Evolutionary conservation across 1,140 invertebrate species (phyloP).

Genomic region (Micrasema minimum): DNA sequence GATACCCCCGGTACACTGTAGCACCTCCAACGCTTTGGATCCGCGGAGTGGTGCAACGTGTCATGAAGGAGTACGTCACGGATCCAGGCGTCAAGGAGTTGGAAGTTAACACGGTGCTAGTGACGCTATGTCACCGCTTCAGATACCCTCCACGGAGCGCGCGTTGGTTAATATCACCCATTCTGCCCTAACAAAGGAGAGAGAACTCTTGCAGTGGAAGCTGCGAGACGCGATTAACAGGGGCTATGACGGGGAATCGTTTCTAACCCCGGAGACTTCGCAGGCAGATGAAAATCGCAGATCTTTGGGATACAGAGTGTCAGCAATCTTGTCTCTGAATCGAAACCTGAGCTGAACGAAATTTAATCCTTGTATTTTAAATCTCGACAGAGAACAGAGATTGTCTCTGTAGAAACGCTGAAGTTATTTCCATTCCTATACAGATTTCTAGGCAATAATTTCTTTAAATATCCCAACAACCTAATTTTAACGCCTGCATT

Average conservation of each 20-base stretch:
- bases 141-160: constrained; percentile 45
- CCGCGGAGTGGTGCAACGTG: background rate
- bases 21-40: background rate
- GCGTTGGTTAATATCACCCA: constrained; percentile 51
- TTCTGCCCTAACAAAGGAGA: constrained; percentile 34
- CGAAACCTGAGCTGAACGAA: too few relatives aligned
- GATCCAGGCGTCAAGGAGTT: constrained; percentile 4
- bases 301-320: background rate
- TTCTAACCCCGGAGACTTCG: constrained; percentile 56
- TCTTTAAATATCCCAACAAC: too few relatives aligned
- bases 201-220: constrained; percentile 42
- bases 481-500: too few relatives aligned
- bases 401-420: too few relatives aligned
- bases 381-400: too few relatives aligned
- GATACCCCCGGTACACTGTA: background rate
- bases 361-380: too few relatives aligned
- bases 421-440: too few relatives aligned
- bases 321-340: background rate
- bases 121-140: background rate
- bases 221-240: constrained; percentile 47
- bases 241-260: constrained; percentile 36
- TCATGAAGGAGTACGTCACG: background rate
- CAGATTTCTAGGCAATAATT: too few relatives aligned
- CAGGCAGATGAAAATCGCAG: constrained; percentile 33
- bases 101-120: background rate